phyloP scores from a whole-genome alignment of 1,140 invertebrate genomes.

The Habropoda laboriosa region DNA sequence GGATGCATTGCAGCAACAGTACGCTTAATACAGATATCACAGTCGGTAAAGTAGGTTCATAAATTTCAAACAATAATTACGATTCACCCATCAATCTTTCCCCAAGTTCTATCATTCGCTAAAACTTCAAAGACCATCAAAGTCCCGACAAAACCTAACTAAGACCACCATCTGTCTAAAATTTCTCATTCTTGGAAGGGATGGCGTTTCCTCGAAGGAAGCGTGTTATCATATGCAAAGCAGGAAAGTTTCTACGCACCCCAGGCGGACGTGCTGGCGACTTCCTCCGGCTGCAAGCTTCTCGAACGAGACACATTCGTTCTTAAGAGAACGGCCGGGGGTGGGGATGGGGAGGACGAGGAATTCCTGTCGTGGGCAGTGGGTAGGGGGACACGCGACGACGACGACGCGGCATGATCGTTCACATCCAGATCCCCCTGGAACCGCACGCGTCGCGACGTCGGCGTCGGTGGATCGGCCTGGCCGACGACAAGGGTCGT shows the following conservation, averaged over 20 bases:
- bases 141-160: not conserved
- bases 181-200: too few species aligned
- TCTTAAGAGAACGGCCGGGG: conserved; percentile 73
- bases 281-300: conserved; percentile 77
- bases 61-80: not conserved
- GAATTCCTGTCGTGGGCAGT: conserved; percentile 72
- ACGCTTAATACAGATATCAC: too few species aligned
- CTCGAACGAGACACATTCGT: conserved; percentile 75
- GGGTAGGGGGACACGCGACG: conserved; percentile 71
- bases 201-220: not conserved
- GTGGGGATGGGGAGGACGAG: conserved; percentile 77
- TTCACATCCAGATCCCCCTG: conserved; percentile 83
- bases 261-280: conserved; percentile 79
- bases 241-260: conserved; percentile 61
- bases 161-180: not conserved
- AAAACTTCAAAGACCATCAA: not conserved
- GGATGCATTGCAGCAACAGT: too few species aligned
- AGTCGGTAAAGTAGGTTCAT: too few species aligned
- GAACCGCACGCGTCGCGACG: conserved; percentile 84
- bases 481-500: conserved; percentile 58
- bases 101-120: not conserved
- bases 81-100: not conserved
- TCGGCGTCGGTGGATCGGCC: conserved; percentile 75
- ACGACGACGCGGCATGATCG: conserved; percentile 68
- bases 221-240: not conserved